Conservation (phyloP, 2,113 vertebrate genomes). For the Rutilus rutilus region DNA sequence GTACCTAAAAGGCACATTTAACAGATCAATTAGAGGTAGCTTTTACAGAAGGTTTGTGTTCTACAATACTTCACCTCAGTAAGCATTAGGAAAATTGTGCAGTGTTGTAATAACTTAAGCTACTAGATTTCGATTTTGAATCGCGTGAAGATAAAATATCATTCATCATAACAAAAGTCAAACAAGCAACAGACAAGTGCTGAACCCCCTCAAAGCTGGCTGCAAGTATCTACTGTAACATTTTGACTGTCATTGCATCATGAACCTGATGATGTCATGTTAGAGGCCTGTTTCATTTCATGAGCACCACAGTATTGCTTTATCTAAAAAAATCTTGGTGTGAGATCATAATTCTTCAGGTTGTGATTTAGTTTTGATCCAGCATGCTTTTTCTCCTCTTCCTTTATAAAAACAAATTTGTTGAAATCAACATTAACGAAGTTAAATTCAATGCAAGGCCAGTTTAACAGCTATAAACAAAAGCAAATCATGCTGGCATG, state of each 20-base stretch:
- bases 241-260: background rate
- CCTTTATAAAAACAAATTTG: background rate
- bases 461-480: background rate
- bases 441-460: background rate
- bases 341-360: background rate
- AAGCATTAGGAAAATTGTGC: background rate
- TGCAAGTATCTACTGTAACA: constrained; percentile 10
- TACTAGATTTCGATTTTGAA: background rate
- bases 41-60: background rate
- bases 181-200: background rate
- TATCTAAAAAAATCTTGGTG: background rate
- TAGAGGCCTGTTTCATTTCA: background rate
- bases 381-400: background rate
- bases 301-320: background rate
- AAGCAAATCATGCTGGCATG: background rate
- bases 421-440: background rate
- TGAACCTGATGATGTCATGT: background rate
- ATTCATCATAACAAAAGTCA: background rate
- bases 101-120: background rate
- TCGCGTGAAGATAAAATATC: background rate
- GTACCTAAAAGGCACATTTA: background rate
- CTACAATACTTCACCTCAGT: background rate
- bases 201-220: background rate
- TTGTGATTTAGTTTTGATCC: background rate
- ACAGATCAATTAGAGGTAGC: background rate